Percentiles rank a stretch among this genome's conserved stretches.
Conservation (phyloP, 2,888 invertebrate species). For the Diachrysia chrysitis region DNA sequence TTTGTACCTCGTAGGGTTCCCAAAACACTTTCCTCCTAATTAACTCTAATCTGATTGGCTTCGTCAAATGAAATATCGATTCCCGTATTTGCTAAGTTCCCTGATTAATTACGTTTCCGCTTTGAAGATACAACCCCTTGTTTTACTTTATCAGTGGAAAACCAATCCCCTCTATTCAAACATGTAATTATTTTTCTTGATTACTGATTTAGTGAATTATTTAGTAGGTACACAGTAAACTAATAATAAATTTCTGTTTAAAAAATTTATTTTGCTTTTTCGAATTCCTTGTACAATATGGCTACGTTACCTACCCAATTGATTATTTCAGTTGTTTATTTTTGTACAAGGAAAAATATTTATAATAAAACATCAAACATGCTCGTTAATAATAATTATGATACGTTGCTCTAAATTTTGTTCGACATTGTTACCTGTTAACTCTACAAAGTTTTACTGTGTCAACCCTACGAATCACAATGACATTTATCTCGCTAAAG, state of each 20-base stretch:
- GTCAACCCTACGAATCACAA: conserved; percentile 57
- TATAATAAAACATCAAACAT: neutral
- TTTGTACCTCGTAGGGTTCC: conserved; percentile 61
- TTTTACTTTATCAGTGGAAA: conserved; percentile 41
- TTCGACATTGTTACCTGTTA: neutral
- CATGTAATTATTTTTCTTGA: conserved; percentile 39
- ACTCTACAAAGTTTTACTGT: too few relatives aligned
- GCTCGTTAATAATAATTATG: neutral
- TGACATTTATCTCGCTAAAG: conserved; percentile 57
- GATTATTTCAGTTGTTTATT: neutral
- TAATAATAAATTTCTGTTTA: conserved; percentile 9
- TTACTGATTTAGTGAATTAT: conserved; percentile 20
- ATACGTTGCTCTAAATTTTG: neutral
- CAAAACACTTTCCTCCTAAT: conserved; percentile 41
- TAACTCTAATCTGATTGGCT: conserved; percentile 50
- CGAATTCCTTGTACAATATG: too few relatives aligned
- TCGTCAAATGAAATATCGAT: conserved; percentile 37
- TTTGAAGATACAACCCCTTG: conserved; percentile 40
- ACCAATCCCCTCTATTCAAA: conserved; percentile 43
- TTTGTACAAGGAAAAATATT: neutral
- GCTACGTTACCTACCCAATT: neutral
- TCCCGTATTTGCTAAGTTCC: conserved; percentile 52
- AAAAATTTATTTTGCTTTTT: neutral
- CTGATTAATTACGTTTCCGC: conserved; percentile 59
- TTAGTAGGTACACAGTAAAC: conserved; percentile 14